These are phyloP conservation scores for Asteroscopus sphinx DNA, from an alignment of 2,888 invertebrate genomes.

Conservation along the genomic window DNA sequence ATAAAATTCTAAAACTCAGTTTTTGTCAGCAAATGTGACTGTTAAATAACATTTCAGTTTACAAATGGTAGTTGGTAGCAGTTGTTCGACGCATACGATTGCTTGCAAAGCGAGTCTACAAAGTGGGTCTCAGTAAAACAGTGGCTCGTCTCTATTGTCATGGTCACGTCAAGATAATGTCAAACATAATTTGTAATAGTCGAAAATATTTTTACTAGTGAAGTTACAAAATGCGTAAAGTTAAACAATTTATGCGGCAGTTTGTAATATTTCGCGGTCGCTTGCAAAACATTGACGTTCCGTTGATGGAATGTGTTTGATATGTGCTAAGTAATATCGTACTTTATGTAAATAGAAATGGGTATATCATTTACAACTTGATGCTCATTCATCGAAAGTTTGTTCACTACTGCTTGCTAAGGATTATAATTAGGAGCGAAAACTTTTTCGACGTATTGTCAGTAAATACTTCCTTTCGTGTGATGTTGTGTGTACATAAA, in stretches of 20 bases:
- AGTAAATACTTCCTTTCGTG: too few species aligned
- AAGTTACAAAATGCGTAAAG: conserved; percentile 56
- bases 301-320: conserved; percentile 57
- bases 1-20: conserved; percentile 3
- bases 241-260: conserved; percentile 54
- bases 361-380: conserved; percentile 22
- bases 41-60: conserved; percentile 20
- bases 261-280: conserved; percentile 53
- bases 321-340: conserved; percentile 56
- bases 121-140: conserved; percentile 48
- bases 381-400: conserved; percentile 31
- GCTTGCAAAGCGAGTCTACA: conserved; percentile 27
- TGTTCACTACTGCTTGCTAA: background rate
- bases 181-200: conserved; percentile 58
- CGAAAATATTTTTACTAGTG: conserved; percentile 55
- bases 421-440: background rate
- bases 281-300: conserved; percentile 52
- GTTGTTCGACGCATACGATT: conserved; percentile 19
- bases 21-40: conserved; percentile 8
- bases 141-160: conserved; percentile 55
- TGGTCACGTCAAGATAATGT: conserved; percentile 59
- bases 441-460: too few species aligned
- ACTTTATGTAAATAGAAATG: conserved; percentile 50
- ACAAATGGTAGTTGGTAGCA: conserved; percentile 18
- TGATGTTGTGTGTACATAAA: too few species aligned